Evolutionary conservation across 2,888 invertebrate species (phyloP).

Genomic region (Leuctra nigra): DNA sequence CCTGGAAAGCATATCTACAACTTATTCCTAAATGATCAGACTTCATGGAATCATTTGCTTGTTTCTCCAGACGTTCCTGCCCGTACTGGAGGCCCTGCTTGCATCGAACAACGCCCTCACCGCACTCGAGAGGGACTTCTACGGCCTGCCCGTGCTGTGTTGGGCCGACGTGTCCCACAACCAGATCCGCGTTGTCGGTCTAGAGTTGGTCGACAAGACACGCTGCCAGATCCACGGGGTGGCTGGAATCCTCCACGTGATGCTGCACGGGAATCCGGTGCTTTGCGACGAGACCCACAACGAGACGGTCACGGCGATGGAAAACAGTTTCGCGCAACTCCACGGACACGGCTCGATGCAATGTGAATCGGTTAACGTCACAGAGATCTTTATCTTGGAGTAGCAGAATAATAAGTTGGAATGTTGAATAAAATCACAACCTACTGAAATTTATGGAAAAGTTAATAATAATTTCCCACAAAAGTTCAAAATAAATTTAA

Average conservation of each 20-base stretch:
- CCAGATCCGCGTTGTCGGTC: conserved; percentile 62
- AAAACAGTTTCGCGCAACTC: conserved; percentile 64
- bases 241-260: conserved; percentile 51
- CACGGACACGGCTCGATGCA: conserved; percentile 44
- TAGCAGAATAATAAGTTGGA: no score
- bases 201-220: conserved; percentile 71
- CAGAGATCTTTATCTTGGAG: not conserved
- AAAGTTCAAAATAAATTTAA: no score
- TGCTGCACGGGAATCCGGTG: conserved; percentile 61
- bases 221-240: conserved; percentile 74
- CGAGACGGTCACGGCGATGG: conserved; percentile 62
- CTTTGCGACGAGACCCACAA: conserved; percentile 66
- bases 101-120: conserved; percentile 73
- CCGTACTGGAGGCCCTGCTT: conserved; percentile 65
- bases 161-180: conserved; percentile 74
- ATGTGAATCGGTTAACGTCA: conserved; percentile 1
- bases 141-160: conserved; percentile 73
- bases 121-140: conserved; percentile 69
- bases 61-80: conserved; percentile 64
- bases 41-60: not conserved
- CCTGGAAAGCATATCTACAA: no score
- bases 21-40: no score
- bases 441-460: no score
- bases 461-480: no score
- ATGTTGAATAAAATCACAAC: no score